These are phyloP conservation scores for Cynocephalus volans DNA, from an alignment of 2,113 vertebrate species.

Conservation along the genomic window DNA sequence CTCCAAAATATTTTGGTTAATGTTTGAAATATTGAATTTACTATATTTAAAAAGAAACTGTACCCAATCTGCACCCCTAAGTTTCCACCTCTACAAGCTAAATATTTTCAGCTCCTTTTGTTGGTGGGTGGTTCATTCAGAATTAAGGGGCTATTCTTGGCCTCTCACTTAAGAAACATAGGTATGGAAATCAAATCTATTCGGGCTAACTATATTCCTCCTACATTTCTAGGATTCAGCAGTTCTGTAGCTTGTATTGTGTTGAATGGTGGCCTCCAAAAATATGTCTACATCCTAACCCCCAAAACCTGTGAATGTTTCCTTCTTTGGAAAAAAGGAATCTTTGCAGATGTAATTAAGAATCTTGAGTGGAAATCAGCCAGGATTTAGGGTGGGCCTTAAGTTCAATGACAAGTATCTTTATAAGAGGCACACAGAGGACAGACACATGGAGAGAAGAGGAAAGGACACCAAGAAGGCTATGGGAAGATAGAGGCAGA, in stretches of 20 bases:
- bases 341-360: neutral
- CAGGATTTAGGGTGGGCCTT: neutral
- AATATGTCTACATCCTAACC: neutral
- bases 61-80: neutral
- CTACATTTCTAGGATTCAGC: slow-evolving; percentile 13
- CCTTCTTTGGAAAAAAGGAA: neutral
- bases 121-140: neutral
- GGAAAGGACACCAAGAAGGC: fast-evolving
- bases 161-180: slow-evolving; percentile 11
- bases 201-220: neutral
- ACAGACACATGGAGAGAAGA: neutral
- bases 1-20: neutral
- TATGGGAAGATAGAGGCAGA: neutral
- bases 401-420: neutral
- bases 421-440: neutral
- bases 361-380: neutral
- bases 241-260: neutral
- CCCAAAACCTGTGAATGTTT: neutral
- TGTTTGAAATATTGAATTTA: slow-evolving; percentile 50
- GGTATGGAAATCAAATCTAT: neutral
- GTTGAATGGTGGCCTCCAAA: neutral
- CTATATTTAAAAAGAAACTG: slow-evolving; percentile 34
- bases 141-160: neutral
- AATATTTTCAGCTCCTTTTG: slow-evolving; percentile 17
- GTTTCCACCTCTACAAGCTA: neutral